Conservation (phyloP, 2,113 vertebrate species). For the Melierax canorus region DNA sequence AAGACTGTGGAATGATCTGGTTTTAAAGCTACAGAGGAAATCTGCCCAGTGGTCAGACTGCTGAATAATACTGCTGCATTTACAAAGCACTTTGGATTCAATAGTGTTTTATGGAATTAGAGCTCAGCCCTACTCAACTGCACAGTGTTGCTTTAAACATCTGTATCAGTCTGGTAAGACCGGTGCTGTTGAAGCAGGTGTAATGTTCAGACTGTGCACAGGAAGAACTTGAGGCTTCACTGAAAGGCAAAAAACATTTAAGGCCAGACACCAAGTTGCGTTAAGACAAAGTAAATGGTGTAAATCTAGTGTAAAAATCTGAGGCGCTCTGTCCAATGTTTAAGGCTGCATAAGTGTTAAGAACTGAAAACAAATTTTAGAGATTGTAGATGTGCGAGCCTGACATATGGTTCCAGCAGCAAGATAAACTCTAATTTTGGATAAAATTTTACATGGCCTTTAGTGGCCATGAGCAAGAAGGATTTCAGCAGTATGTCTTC, state of each 20-base stretch:
- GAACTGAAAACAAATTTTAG: neutral
- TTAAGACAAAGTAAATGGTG: neutral
- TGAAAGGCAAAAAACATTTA: neutral
- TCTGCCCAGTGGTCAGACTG: neutral
- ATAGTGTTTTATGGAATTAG: slow-evolving; percentile 1
- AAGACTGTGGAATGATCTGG: neutral
- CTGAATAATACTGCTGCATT: neutral
- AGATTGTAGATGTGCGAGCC: neutral
- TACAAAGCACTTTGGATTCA: slow-evolving; percentile 4
- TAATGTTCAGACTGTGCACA: neutral
- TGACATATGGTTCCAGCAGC: neutral
- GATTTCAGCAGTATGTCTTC: neutral
- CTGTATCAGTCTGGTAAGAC: neutral
- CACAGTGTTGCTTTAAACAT: slow-evolving; percentile 15
- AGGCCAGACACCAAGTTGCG: neutral
- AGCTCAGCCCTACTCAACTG: neutral
- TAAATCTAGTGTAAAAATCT: neutral
- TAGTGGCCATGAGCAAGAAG: neutral
- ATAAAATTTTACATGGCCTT: neutral
- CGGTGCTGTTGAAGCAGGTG: neutral
- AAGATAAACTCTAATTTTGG: neutral
- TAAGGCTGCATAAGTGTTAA: neutral
- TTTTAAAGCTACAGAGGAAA: slow-evolving; percentile 10
- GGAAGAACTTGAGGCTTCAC: neutral
- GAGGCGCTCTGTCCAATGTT: neutral